Conservation (phyloP, 1,140 invertebrate species). For the Pomacea maculata region DNA sequence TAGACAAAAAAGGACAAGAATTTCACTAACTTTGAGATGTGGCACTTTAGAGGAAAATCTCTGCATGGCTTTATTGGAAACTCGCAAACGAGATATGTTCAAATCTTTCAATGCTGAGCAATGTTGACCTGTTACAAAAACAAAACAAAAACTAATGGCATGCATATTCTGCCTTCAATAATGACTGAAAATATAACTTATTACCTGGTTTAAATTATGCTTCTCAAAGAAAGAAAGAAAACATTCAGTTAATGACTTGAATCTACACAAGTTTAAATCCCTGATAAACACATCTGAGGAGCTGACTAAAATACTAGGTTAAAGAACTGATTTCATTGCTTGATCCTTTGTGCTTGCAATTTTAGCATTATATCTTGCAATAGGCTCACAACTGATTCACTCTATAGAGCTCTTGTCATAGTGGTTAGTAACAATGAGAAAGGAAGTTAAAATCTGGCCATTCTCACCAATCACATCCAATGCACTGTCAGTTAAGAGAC, state of each 20-base stretch:
- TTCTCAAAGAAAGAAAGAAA: background rate
- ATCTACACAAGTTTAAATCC: too few relatives aligned
- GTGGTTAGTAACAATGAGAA: too few relatives aligned
- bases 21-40: background rate
- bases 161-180: background rate
- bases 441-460: too few relatives aligned
- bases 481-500: background rate
- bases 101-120: background rate
- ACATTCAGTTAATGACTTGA: background rate
- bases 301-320: too few relatives aligned
- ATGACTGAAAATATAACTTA: background rate
- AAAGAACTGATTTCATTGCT: too few relatives aligned
- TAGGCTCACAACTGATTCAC: too few relatives aligned
- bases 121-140: conserved; percentile 1
- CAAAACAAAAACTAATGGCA: background rate
- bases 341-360: too few relatives aligned
- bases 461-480: conserved; percentile 8
- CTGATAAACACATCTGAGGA: too few relatives aligned
- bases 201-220: background rate
- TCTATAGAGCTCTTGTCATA: too few relatives aligned
- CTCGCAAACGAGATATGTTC: background rate
- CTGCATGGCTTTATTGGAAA: background rate
- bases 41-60: background rate
- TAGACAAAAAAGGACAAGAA: background rate
- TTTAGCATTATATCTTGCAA: too few relatives aligned